phyloP scores from a whole-genome alignment of 2,888 invertebrate genomes.

The Pheosia gnoma region DNA sequence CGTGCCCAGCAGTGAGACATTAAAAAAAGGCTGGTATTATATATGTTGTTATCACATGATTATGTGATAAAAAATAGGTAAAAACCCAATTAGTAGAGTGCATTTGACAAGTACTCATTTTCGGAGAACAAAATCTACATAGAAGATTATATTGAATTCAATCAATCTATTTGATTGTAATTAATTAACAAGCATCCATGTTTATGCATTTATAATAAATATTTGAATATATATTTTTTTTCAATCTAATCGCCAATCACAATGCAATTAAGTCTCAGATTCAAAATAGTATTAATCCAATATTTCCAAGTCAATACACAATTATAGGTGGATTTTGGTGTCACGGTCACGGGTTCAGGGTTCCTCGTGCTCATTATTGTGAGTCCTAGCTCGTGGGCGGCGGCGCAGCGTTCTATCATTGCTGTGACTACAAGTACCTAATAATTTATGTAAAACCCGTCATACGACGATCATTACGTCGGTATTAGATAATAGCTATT shows the following conservation, averaged over 20 bases:
- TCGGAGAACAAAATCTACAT: no score
- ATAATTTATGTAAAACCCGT: conserved; percentile 50
- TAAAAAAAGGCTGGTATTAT: no score
- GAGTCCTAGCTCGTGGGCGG: conserved; percentile 41
- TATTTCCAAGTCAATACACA: conserved; percentile 13
- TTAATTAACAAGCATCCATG: not conserved
- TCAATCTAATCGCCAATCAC: not conserved
- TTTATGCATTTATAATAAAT: not conserved
- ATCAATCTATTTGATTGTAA: not conserved
- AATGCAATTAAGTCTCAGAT: conserved; percentile 15
- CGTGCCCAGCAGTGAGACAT: no score
- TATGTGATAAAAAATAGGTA: no score
- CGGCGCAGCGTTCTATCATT: conserved; percentile 38
- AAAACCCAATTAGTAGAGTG: no score
- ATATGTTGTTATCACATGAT: no score
- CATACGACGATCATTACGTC: conserved; percentile 33
- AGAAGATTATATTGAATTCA: no score
- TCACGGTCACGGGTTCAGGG: conserved; percentile 46
- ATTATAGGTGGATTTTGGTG: conserved; percentile 12
- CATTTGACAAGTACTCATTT: no score
- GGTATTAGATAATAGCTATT: conserved; percentile 44
- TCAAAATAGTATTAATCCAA: conserved; percentile 6
- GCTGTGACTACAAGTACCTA: conserved; percentile 30
- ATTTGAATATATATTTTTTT: no score
- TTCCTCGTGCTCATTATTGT: conserved; percentile 29